phyloP scores from a whole-genome alignment of 2,113 vertebrate genomes.

The Suricata suricatta region DNA sequence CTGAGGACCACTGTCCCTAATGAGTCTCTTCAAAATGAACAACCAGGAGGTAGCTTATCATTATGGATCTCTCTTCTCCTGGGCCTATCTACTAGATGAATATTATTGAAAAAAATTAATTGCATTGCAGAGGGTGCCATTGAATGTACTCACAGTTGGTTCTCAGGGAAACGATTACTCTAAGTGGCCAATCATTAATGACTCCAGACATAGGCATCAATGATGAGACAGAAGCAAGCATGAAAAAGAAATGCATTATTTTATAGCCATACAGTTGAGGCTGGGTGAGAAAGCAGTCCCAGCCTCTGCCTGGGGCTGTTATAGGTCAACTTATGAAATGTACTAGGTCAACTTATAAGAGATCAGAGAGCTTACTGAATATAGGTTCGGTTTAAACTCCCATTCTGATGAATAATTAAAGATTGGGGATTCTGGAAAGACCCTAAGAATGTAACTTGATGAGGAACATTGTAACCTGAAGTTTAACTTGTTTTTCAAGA shows the following conservation, averaged over 20 bases:
- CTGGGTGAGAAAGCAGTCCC: background rate
- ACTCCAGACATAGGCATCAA: background rate
- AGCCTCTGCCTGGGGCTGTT: background rate
- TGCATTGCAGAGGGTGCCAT: constrained; percentile 27
- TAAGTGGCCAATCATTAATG: constrained; percentile 42
- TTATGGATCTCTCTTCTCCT: background rate
- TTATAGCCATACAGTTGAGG: background rate
- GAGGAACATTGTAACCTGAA: no score
- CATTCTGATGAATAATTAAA: no score
- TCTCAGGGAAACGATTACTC: constrained; percentile 44
- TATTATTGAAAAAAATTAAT: constrained; percentile 60
- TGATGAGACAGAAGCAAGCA: background rate
- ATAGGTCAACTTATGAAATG: no score
- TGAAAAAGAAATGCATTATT: background rate
- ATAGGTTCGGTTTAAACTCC: no score
- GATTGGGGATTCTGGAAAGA: no score
- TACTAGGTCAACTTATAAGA: no score
- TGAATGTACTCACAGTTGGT: constrained; percentile 1
- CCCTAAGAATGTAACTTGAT: no score
- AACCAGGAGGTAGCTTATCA: constrained; percentile 36
- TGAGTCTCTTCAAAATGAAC: constrained; percentile 54
- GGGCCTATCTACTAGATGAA: constrained; percentile 21
- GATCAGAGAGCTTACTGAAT: no score
- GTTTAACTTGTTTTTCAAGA: no score
- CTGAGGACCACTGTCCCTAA: constrained; percentile 59